Conservation (phyloP, 2,113 vertebrate species). For the Epinephelus fuscoguttatus region DNA sequence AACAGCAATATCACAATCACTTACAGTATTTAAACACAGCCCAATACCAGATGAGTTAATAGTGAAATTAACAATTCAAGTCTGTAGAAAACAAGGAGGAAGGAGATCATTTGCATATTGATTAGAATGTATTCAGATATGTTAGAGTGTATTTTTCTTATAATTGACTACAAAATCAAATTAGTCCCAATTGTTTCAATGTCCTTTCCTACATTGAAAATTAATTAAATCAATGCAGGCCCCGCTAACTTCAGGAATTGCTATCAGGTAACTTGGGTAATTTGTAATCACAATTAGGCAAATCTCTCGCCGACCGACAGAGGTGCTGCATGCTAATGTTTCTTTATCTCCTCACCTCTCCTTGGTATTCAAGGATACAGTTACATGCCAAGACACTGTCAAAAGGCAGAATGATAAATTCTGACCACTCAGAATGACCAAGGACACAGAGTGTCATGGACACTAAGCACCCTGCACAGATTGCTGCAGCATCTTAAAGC, state of each 20-base stretch:
- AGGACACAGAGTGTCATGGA: constrained; percentile 32
- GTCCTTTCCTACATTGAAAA: constrained; percentile 65
- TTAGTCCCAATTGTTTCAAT: constrained; percentile 72
- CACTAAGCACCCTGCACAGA: neutral
- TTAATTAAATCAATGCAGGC: constrained; percentile 71
- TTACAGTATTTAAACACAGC: constrained; percentile 31
- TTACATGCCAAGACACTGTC: constrained; percentile 40
- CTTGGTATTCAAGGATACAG: constrained; percentile 60
- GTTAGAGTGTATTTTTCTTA: constrained; percentile 49
- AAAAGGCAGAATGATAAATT: constrained; percentile 34
- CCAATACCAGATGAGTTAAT: constrained; percentile 14
- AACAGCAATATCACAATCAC: constrained; percentile 6
- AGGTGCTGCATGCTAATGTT: constrained; percentile 73
- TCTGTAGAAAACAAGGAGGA: constrained; percentile 43
- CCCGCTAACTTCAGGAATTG: constrained; percentile 62
- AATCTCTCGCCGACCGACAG: constrained; percentile 52
- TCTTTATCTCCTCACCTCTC: constrained; percentile 55
- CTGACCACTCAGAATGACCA: constrained; percentile 38
- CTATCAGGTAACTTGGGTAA: constrained; percentile 76
- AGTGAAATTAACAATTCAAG: constrained; percentile 50
- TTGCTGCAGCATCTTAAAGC: neutral
- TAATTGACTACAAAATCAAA: constrained; percentile 75
- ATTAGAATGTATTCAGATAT: constrained; percentile 60
- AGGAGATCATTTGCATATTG: constrained; percentile 68
- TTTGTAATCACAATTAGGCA: constrained; percentile 80